Percentiles rank a stretch among this genome's conserved stretches.
These are phyloP conservation scores for Andrena camellia DNA, from an alignment of 2,888 invertebrate genomes.

Conservation along the genomic window DNA sequence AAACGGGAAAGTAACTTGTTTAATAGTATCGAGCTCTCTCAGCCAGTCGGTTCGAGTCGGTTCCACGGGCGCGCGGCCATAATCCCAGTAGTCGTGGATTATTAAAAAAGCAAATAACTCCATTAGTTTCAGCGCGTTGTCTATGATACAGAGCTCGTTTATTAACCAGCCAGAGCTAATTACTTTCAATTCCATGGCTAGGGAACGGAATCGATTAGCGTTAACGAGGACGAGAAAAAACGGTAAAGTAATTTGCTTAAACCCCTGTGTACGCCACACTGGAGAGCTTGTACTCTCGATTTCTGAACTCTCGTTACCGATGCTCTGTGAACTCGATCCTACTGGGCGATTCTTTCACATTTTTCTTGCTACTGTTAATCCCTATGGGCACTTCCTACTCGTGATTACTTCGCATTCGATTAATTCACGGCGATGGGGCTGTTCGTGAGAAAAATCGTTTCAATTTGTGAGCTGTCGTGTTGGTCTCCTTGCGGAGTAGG, in stretches of 20 bases:
- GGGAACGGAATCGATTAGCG: conserved; percentile 61
- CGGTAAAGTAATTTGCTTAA: conserved; percentile 54
- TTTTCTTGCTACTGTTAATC: background rate
- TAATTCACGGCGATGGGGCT: conserved; percentile 71
- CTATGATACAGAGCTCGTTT: conserved; percentile 42
- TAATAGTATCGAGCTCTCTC: conserved; percentile 29
- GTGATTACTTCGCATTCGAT: conserved; percentile 59
- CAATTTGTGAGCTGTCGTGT: conserved; percentile 33
- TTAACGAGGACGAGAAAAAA: conserved; percentile 49
- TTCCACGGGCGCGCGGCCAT: background rate
- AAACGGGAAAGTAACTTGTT: conserved; percentile 47
- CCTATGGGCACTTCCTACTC: conserved; percentile 61
- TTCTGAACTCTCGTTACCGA: conserved; percentile 35
- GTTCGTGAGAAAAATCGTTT: conserved; percentile 67
- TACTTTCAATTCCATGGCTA: conserved; percentile 55
- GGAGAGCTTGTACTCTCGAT: conserved; percentile 12
- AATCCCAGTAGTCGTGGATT: conserved; percentile 41
- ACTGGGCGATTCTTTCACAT: background rate
- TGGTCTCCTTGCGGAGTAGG: conserved; percentile 34
- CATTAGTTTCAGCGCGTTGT: conserved; percentile 58
- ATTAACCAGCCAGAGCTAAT: conserved; percentile 54
- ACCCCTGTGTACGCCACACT: background rate
- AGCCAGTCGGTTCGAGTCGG: background rate
- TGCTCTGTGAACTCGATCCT: conserved; percentile 5
- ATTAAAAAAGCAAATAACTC: conserved; percentile 64